Evolutionary conservation across 2,888 invertebrate species (phyloP).

Genomic region (Augochlorella aurata): DNA sequence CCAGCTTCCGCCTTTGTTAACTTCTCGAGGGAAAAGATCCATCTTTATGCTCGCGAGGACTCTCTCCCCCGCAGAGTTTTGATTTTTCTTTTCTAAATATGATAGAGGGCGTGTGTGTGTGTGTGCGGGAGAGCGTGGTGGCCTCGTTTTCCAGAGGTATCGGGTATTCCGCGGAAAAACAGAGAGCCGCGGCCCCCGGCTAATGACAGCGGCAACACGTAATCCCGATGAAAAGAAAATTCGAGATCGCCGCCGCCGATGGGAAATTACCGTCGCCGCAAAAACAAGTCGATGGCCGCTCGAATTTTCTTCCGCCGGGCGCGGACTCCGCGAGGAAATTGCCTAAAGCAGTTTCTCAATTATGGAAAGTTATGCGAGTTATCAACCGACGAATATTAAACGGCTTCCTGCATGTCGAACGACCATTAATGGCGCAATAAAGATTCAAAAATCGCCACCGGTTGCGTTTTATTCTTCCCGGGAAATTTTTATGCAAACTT

Average conservation of each 20-base stretch:
- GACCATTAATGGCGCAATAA: background rate
- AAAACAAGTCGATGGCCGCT: background rate
- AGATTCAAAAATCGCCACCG: background rate
- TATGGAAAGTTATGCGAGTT: constrained; percentile 20
- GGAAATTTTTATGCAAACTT: background rate
- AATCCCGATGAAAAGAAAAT: too few species aligned
- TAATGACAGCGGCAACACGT: background rate
- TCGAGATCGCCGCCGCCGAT: too few species aligned
- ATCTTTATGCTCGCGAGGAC: constrained; percentile 15
- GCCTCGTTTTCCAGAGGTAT: background rate
- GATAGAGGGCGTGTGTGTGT: background rate
- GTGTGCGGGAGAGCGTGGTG: background rate
- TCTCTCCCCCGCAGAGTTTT: constrained; percentile 20
- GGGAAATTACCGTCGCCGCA: too few species aligned
- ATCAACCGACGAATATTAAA: constrained; percentile 17
- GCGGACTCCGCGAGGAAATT: background rate
- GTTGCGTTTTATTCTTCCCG: background rate
- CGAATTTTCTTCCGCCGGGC: background rate
- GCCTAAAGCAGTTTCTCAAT: constrained; percentile 7
- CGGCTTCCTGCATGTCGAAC: background rate
- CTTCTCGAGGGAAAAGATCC: constrained; percentile 13
- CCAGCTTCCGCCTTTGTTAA: constrained; percentile 29
- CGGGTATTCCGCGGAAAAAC: background rate
- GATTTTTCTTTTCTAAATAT: constrained; percentile 26
- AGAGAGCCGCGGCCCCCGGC: background rate